These are phyloP conservation scores for Corynorhinus townsendii DNA, from an alignment of 2,113 vertebrate species.

Conservation along the genomic window DNA sequence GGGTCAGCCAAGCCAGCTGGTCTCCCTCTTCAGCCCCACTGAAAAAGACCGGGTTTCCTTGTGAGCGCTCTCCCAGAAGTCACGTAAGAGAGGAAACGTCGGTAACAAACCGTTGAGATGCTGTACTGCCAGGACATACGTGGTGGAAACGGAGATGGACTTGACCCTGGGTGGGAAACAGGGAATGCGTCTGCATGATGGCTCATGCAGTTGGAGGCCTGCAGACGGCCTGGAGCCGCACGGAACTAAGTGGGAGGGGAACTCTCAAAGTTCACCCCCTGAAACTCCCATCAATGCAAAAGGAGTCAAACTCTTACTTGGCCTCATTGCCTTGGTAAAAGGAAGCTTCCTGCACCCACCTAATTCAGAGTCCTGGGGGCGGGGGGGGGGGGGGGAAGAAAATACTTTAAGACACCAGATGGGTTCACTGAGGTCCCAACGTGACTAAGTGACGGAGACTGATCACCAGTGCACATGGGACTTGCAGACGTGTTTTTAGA, in stretches of 20 bases:
- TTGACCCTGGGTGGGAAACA: neutral
- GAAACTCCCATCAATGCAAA: conserved; percentile 35
- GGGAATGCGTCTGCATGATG: too few relatives aligned
- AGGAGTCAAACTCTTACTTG: conserved; percentile 45
- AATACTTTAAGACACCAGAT: neutral
- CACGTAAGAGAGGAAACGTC: neutral
- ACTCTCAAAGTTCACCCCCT: neutral
- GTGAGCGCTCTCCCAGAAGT: conserved; percentile 35
- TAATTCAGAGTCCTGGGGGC: neutral
- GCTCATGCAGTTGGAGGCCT: neutral
- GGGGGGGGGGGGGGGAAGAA: neutral
- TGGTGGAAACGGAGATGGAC: neutral
- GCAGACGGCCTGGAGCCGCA: neutral
- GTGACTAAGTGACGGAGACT: neutral
- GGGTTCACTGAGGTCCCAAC: fast-evolving
- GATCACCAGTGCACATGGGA: neutral
- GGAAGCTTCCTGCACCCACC: neutral
- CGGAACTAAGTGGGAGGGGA: neutral
- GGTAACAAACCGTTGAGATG: neutral
- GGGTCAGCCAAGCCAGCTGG: neutral
- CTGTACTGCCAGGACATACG: neutral
- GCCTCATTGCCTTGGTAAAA: conserved; percentile 35
- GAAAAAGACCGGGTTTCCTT: neutral
- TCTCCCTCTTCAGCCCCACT: neutral
- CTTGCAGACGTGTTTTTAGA: neutral